phyloP scores from a whole-genome alignment of 1,140 invertebrate species.

The Heliconius congener region DNA sequence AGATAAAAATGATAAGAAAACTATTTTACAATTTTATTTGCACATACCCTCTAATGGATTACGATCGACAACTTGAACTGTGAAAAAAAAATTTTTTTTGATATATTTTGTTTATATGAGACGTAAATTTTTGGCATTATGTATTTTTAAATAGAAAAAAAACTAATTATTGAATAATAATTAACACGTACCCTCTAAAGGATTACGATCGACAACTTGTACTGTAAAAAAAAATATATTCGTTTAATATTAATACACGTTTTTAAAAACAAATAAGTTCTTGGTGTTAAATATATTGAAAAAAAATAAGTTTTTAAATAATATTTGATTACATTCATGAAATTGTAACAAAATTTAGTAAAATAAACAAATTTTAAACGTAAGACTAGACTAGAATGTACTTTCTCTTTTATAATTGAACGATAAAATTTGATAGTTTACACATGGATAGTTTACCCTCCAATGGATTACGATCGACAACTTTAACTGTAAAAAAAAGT shows the following conservation, averaged over 20 bases:
- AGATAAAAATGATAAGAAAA: neutral
- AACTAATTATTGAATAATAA: too few species aligned
- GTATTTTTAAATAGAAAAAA: too few species aligned
- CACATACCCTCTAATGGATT: slow-evolving; percentile 17
- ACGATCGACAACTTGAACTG: slow-evolving; percentile 24
- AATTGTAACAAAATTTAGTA: too few species aligned
- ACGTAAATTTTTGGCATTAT: too few species aligned
- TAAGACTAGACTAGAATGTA: neutral
- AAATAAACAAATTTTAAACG: too few species aligned
- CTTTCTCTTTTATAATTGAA: neutral
- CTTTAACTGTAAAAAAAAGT: slow-evolving; percentile 43
- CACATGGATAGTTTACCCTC: neutral
- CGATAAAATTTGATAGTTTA: neutral
- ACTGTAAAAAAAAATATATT: slow-evolving; percentile 25
- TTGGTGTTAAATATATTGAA: too few species aligned
- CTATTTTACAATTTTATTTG: neutral
- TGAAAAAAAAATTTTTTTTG: slow-evolving; percentile 7
- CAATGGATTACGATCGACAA: slow-evolving; percentile 39
- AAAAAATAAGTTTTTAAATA: too few species aligned
- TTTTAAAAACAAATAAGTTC: too few species aligned
- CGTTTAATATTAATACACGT: neutral
- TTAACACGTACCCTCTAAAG: neutral
- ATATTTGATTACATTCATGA: too few species aligned
- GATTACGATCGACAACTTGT: slow-evolving; percentile 22
- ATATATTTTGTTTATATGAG: neutral